Percentiles rank a stretch among this genome's conserved stretches.
Conservation (phyloP, 2,797 vertebrate species). For the Moxostoma hubbsi region DNA sequence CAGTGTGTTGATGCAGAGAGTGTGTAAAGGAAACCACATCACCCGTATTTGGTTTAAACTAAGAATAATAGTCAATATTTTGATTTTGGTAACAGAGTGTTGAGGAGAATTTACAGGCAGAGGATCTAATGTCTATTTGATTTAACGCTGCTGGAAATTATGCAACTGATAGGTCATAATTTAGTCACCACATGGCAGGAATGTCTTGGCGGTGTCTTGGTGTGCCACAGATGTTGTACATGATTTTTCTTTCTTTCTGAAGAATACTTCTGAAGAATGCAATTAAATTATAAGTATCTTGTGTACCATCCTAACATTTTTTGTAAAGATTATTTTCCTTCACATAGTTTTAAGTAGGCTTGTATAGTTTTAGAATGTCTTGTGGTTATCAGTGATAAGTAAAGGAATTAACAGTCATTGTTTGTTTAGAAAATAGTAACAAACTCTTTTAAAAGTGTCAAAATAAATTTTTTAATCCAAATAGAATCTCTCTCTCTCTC, state of each 20-base stretch:
- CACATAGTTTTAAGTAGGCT: neutral
- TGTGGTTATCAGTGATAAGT: conserved; percentile 61
- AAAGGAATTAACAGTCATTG: conserved; percentile 68
- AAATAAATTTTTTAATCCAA: conserved; percentile 70
- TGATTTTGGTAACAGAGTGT: neutral
- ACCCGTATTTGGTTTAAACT: neutral
- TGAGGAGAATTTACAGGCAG: neutral
- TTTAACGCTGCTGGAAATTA: neutral
- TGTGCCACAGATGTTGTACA: neutral
- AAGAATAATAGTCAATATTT: neutral
- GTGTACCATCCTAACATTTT: neutral
- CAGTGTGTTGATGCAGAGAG: conserved; percentile 5
- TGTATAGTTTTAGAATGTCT: conserved; percentile 55
- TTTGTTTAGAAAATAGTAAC: conserved; percentile 73
- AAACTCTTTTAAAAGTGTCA: conserved; percentile 79
- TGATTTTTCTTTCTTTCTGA: too few species aligned
- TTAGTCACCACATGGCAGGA: neutral
- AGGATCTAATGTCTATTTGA: neutral
- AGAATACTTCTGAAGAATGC: too few species aligned
- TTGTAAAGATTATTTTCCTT: neutral
- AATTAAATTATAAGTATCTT: neutral
- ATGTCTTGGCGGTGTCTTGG: neutral
- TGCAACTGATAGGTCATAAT: neutral
- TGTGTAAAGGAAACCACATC: neutral
- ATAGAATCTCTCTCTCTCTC: conserved; percentile 61